These are phyloP conservation scores for Zygogramma bicolorata DNA, from an alignment of 2,888 invertebrate species.

Conservation along the genomic window DNA sequence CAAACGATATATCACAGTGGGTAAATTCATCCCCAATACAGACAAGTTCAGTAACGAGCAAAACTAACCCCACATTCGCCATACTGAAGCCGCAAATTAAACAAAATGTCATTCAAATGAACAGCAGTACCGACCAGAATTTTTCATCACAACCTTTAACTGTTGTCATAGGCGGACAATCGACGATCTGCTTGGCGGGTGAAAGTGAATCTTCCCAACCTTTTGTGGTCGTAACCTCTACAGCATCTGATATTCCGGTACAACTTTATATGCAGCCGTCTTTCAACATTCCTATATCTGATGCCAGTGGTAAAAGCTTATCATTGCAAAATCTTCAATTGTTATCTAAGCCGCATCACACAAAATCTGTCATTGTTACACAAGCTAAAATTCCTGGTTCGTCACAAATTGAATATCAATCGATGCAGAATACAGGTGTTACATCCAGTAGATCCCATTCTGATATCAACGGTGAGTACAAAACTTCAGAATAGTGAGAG, in stretches of 20 bases:
- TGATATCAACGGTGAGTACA: slow-evolving; percentile 37
- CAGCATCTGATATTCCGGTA: slow-evolving; percentile 63
- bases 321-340: slow-evolving; percentile 61
- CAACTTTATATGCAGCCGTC: slow-evolving; percentile 66
- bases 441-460: slow-evolving; percentile 44
- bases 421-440: slow-evolving; percentile 40
- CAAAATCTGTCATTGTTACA: slow-evolving; percentile 72
- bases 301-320: slow-evolving; percentile 59
- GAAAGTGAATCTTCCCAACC: slow-evolving; percentile 60
- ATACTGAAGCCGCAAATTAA: slow-evolving; percentile 62
- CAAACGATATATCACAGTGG: slow-evolving; percentile 53
- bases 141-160: slow-evolving; percentile 65
- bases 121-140: slow-evolving; percentile 56
- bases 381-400: slow-evolving; percentile 59
- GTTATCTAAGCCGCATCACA: slow-evolving; percentile 62
- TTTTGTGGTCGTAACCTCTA: slow-evolving; percentile 64
- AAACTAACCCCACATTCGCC: slow-evolving; percentile 58
- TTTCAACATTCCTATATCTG: slow-evolving; percentile 68
- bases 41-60: slow-evolving; percentile 52
- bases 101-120: slow-evolving; percentile 58
- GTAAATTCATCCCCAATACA: slow-evolving; percentile 52
- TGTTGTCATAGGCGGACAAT: slow-evolving; percentile 61
- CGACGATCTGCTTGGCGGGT: slow-evolving; percentile 60
- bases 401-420: slow-evolving; percentile 48
- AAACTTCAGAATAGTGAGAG: too few relatives aligned